A percentile compares a stretch with the other conserved stretches of the same genome.
phyloP scores from a whole-genome alignment of 2,797 vertebrate genomes.

The Eulemur mongoz region DNA sequence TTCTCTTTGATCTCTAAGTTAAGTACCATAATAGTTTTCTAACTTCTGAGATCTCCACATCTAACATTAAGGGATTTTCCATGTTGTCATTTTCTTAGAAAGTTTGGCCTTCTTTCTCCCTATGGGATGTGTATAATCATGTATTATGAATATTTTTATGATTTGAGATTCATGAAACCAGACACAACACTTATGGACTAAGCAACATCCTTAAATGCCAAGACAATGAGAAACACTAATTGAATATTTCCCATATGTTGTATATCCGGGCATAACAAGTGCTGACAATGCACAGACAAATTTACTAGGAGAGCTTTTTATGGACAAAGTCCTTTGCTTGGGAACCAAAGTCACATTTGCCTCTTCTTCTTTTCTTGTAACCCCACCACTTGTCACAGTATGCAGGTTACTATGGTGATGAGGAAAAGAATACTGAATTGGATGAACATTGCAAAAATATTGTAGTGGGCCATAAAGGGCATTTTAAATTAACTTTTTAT shows the following conservation, averaged over 20 bases:
- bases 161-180: background rate
- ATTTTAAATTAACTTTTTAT: slow-evolving; percentile 29
- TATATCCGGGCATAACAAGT: background rate
- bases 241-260: background rate
- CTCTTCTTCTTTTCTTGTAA: background rate
- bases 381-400: background rate
- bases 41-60: background rate
- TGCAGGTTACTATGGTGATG: background rate
- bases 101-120: background rate
- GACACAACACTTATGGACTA: background rate
- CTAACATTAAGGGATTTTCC: background rate
- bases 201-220: background rate
- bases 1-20: background rate
- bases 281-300: background rate
- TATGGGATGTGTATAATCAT: background rate
- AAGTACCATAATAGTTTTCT: background rate
- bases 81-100: background rate
- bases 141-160: background rate
- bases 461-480: background rate
- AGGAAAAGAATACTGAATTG: background rate
- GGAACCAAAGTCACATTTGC: background rate
- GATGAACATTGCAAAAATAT: background rate
- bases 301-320: background rate
- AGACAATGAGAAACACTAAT: background rate
- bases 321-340: background rate